phyloP scores from a whole-genome alignment of 2,797 vertebrate species.

The Argya squamiceps region DNA sequence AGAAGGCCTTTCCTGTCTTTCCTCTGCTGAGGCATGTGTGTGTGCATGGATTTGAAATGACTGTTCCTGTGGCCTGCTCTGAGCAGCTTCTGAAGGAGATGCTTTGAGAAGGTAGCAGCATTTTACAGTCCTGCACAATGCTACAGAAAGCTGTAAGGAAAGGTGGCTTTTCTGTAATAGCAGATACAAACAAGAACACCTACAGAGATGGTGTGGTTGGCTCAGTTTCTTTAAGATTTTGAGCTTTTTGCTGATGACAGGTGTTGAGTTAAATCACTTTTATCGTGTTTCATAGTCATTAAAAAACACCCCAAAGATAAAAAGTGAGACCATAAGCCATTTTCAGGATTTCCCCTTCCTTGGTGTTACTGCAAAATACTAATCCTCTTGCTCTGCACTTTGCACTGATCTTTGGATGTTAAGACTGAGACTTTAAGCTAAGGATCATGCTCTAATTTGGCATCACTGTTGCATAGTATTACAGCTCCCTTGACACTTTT shows the following conservation, averaged over 20 bases:
- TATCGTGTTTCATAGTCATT: background rate
- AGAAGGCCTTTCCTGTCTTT: no score
- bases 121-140: no score
- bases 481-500: background rate
- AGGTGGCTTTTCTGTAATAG: background rate
- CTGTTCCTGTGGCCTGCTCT: no score
- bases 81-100: no score
- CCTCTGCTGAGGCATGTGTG: no score
- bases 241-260: background rate
- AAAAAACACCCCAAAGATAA: background rate
- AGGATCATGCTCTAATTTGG: conserved; percentile 10
- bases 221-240: background rate
- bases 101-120: no score
- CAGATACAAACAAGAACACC: background rate
- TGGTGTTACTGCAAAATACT: background rate
- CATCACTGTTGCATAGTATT: background rate
- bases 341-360: background rate
- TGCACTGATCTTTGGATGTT: background rate
- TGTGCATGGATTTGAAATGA: no score
- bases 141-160: background rate
- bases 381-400: background rate
- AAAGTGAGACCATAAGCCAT: background rate
- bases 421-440: conserved; percentile 5
- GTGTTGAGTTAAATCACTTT: background rate
- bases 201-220: background rate